These are phyloP conservation scores for Xenopus laevis DNA, from an alignment of 2,113 vertebrate species.

Conservation along the genomic window DNA sequence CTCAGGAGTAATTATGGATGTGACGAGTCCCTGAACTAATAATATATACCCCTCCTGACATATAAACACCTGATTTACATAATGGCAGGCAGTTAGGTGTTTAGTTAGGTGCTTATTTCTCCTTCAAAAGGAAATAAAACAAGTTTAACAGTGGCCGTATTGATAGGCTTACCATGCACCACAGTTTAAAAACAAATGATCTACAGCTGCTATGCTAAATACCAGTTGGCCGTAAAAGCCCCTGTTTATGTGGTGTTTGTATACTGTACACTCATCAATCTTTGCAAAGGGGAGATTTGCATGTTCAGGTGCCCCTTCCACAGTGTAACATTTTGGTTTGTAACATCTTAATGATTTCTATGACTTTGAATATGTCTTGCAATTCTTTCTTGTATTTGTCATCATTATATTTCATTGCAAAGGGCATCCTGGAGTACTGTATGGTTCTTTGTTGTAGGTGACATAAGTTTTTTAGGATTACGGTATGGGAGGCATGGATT, in stretches of 20 bases:
- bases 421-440: no score
- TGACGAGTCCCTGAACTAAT: neutral
- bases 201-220: constrained; percentile 32
- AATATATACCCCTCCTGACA: constrained; percentile 18
- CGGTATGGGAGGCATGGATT: no score
- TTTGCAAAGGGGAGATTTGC: constrained; percentile 23
- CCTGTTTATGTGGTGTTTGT: constrained; percentile 4
- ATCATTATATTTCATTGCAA: neutral
- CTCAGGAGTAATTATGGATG: neutral
- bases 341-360: constrained; percentile 24
- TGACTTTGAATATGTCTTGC: constrained; percentile 13
- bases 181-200: constrained; percentile 42
- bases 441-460: no score
- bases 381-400: neutral
- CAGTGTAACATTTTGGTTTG: neutral
- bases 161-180: constrained; percentile 2
- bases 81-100: constrained; percentile 31
- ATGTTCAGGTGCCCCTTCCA: constrained; percentile 23
- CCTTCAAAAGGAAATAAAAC: constrained; percentile 37
- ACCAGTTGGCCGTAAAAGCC: constrained; percentile 34
- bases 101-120: constrained; percentile 37
- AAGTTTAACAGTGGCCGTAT: constrained; percentile 29
- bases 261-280: constrained; percentile 26
- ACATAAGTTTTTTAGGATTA: no score
- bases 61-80: constrained; percentile 30